These are phyloP conservation scores for Hippolais icterina DNA, from an alignment of 2,113 vertebrate species.

Conservation along the genomic window DNA sequence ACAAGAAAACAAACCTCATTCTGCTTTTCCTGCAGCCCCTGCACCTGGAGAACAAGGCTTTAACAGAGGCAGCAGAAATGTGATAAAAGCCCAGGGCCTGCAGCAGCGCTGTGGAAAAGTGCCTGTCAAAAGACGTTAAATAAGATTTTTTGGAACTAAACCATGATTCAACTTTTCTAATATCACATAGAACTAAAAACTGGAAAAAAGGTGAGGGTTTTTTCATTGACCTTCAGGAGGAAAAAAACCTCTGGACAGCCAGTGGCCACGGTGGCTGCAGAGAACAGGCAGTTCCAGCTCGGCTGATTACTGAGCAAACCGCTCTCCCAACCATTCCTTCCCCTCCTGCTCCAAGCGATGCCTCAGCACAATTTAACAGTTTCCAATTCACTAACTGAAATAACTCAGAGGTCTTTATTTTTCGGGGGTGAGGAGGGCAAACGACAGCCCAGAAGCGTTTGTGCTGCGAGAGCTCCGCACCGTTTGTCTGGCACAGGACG, in stretches of 20 bases:
- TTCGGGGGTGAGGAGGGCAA: neutral
- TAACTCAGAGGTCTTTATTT: neutral
- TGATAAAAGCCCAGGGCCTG: neutral
- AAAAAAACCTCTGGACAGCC: neutral
- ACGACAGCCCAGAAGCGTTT: neutral
- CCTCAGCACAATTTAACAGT: neutral
- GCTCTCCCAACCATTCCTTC: neutral
- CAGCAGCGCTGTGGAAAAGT: rapidly evolving
- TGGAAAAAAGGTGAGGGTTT: neutral
- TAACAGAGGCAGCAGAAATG: neutral
- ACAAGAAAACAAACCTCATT: neutral
- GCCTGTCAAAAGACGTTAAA: neutral
- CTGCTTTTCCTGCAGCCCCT: neutral
- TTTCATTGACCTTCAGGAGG: neutral
- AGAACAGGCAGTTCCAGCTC: neutral
- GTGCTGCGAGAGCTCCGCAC: neutral
- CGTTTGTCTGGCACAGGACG: neutral
- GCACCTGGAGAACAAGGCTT: neutral
- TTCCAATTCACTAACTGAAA: neutral
- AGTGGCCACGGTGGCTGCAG: neutral
- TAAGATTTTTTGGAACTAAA: neutral
- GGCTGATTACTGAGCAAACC: neutral
- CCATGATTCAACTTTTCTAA: neutral
- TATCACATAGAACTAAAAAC: neutral
- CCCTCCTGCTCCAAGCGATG: neutral